Conservation (phyloP, 30 jellyfish, hydroid and myxozoan genomes). For the Aurelia coerulea region DNA sequence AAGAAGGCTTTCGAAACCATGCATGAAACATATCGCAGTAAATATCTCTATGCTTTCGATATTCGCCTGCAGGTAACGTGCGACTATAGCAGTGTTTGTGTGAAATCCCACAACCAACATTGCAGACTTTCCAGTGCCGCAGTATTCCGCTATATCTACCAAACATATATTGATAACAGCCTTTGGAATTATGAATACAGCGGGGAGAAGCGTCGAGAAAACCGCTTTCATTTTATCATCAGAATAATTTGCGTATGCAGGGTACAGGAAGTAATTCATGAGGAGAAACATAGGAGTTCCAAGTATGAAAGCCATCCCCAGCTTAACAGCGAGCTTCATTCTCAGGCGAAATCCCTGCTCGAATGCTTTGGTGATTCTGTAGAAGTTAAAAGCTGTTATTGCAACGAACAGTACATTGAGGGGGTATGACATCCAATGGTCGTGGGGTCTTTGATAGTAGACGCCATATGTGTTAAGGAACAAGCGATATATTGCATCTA, state of each 20-base stretch:
- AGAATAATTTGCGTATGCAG: slow-evolving; percentile 33
- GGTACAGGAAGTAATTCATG: slow-evolving; percentile 54
- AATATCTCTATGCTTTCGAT: slow-evolving; percentile 22
- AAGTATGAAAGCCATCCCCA: slow-evolving; percentile 46
- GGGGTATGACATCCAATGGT: slow-evolving; percentile 50
- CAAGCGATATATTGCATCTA: slow-evolving; percentile 52
- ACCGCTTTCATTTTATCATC: slow-evolving; percentile 47
- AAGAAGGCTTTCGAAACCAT: slow-evolving; percentile 48
- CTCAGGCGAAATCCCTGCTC: slow-evolving; percentile 2
- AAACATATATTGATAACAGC: slow-evolving; percentile 41
- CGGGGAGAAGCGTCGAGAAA: slow-evolving; percentile 51
- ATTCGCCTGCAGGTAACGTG: slow-evolving; percentile 59
- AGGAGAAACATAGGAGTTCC: slow-evolving; percentile 56
- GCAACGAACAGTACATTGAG: slow-evolving; percentile 38
- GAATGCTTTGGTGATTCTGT: slow-evolving; percentile 40
- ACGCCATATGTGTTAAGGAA: slow-evolving; percentile 45
- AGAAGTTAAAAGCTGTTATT: slow-evolving; percentile 34
- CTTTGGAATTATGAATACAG: slow-evolving; percentile 46
- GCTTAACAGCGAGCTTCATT: slow-evolving; percentile 29
- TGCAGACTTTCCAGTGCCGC: slow-evolving; percentile 24
- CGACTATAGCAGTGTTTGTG: slow-evolving; percentile 22
- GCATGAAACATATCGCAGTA: slow-evolving; percentile 42
- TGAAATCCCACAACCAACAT: slow-evolving; percentile 54
- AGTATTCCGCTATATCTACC: slow-evolving; percentile 19
- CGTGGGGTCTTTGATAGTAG: neutral